A percentile compares a stretch with the other conserved stretches of the same genome.
Conservation (phyloP, 1,140 invertebrate species). For the Hesperophylax magnus region DNA sequence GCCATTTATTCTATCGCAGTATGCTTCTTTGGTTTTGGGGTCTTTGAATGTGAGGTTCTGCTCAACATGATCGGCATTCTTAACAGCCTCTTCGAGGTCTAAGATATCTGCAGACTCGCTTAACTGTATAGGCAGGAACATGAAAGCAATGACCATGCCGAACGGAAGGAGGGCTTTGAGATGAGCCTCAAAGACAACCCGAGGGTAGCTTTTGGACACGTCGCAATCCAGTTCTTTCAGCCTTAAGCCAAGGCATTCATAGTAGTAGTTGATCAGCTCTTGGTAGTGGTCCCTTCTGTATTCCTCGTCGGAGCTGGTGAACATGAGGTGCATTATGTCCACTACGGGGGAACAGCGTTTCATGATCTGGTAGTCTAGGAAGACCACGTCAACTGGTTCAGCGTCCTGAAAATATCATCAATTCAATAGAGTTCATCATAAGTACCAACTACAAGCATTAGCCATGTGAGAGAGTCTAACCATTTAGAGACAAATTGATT, state of each 20-base stretch:
- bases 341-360: conserved; percentile 17
- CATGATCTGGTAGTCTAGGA: conserved; percentile 36
- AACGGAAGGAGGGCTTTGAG: conserved; percentile 1
- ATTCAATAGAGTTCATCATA: too few relatives aligned
- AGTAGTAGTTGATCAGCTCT: conserved; percentile 22
- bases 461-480: too few relatives aligned
- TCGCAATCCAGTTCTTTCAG: conserved; percentile 20
- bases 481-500: too few relatives aligned
- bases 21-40: neutral
- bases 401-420: conserved; percentile 25
- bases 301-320: conserved; percentile 22
- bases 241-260: neutral
- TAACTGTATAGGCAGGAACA: neutral
- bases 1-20: neutral
- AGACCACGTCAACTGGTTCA: conserved; percentile 1
- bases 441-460: too few relatives aligned
- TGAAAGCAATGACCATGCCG: neutral
- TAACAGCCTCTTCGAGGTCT: neutral
- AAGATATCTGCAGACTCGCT: neutral
- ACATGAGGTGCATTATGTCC: conserved; percentile 30
- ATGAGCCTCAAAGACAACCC: conserved; percentile 10
- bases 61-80: neutral
- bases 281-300: conserved; percentile 7
- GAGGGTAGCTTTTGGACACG: conserved; percentile 11
- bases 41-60: neutral